Percentiles rank a stretch among this genome's conserved stretches.
These are phyloP conservation scores for Dromiciops gliroides DNA, from an alignment of 2,113 vertebrate species.

Conservation along the genomic window DNA sequence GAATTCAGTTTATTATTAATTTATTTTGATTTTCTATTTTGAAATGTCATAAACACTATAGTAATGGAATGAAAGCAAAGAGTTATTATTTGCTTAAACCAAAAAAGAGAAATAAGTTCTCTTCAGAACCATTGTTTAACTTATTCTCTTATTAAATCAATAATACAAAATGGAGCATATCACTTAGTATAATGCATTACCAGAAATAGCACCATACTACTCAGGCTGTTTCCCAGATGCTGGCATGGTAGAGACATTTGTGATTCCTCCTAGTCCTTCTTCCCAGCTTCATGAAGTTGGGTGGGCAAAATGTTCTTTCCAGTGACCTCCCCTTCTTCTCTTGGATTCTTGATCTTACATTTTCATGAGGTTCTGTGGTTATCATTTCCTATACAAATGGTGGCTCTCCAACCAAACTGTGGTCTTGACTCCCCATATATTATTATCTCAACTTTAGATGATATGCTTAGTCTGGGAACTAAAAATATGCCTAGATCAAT, in stretches of 20 bases:
- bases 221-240: neutral
- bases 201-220: too few species aligned
- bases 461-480: neutral
- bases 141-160: neutral
- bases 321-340: neutral
- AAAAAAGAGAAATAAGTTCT: neutral
- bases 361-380: neutral
- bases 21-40: neutral
- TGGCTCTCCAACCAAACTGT: neutral
- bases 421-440: neutral
- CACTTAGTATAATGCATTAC: neutral
- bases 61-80: neutral
- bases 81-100: neutral
- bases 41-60: too few species aligned
- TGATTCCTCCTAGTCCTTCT: neutral
- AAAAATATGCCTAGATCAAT: neutral
- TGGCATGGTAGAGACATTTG: neutral
- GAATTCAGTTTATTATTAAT: neutral
- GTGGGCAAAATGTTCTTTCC: too few species aligned
- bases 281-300: neutral
- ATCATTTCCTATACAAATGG: neutral
- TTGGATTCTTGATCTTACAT: neutral
- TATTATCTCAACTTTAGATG: neutral
- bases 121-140: neutral
- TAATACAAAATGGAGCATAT: neutral